A percentile compares a stretch with the other conserved stretches of the same genome.
phyloP scores from a whole-genome alignment of 2,797 vertebrate species.

The Phoebastria nigripes region DNA sequence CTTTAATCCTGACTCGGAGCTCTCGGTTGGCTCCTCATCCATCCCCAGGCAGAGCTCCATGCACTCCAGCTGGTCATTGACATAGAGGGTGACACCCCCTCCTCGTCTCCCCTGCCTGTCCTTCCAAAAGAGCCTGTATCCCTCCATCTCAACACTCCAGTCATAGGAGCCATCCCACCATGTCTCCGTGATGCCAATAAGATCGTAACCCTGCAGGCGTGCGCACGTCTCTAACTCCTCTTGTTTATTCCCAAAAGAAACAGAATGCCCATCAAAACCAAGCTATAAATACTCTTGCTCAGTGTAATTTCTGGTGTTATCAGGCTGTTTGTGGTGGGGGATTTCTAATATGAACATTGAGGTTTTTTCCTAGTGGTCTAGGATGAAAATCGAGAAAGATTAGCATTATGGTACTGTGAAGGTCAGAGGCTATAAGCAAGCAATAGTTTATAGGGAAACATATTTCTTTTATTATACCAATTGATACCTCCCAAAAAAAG shows the following conservation, averaged over 20 bases:
- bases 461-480: background rate
- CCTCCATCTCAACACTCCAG: background rate
- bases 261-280: background rate
- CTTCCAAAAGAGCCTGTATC: no score
- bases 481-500: rapidly evolving
- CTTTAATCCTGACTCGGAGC: no score
- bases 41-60: no score
- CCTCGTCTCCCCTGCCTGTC: no score
- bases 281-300: background rate
- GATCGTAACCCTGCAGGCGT: background rate
- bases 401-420: background rate
- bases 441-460: background rate
- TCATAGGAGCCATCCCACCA: background rate
- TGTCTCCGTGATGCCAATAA: background rate
- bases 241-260: background rate
- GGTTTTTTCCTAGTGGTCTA: background rate
- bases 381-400: background rate
- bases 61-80: no score
- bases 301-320: background rate
- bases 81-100: no score
- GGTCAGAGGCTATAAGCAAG: background rate
- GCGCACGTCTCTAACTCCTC: background rate
- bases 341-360: background rate
- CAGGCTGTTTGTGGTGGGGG: background rate
- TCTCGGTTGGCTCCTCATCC: no score